Evolutionary conservation across 1,140 invertebrate species (phyloP).

Genomic region (Armadillidium nasatum): DNA sequence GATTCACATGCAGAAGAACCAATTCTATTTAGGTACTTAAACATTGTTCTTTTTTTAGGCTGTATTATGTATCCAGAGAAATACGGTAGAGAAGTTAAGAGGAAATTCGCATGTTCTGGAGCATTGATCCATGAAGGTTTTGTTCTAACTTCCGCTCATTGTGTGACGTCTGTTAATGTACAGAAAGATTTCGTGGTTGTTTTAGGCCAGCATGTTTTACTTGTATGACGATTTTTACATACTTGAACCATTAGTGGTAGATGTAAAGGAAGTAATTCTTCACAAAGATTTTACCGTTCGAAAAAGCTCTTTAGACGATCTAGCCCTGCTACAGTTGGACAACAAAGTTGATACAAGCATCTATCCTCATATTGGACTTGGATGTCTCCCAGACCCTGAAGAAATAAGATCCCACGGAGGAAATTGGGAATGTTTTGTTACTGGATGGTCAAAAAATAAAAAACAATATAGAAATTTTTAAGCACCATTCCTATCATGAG

Average conservation of each 20-base stretch:
- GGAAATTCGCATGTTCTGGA: background rate
- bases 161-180: background rate
- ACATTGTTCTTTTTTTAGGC: background rate
- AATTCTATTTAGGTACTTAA: background rate
- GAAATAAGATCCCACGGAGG: background rate
- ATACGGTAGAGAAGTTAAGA: background rate
- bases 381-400: background rate
- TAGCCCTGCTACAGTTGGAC: background rate
- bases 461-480: no score
- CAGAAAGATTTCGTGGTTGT: background rate
- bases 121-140: background rate
- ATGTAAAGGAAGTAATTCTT: conserved; percentile 5
- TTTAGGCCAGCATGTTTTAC: background rate
- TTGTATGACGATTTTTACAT: background rate
- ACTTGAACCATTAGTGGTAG: background rate
- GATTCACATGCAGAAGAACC: no score
- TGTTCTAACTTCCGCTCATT: background rate
- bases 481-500: no score
- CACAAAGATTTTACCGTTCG: background rate
- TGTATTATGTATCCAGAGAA: background rate
- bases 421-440: conserved; percentile 1
- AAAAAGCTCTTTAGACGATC: background rate
- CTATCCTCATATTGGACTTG: background rate
- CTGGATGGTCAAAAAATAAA: background rate
- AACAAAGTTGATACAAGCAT: background rate